These are phyloP conservation scores for Brachypterus glaber DNA, from an alignment of 2,888 invertebrate species.

Conservation along the genomic window DNA sequence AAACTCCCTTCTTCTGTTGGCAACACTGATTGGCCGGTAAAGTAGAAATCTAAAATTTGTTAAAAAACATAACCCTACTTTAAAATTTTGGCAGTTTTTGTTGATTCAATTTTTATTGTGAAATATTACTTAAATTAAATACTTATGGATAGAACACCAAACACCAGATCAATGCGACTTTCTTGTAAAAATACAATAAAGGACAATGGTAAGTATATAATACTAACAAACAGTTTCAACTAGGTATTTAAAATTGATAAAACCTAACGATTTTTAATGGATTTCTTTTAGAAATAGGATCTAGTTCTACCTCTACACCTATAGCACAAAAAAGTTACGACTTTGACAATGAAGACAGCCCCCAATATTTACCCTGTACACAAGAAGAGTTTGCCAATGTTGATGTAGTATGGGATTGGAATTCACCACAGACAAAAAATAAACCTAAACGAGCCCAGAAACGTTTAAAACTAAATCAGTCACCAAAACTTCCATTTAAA, in stretches of 20 bases:
- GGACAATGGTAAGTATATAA: not conserved
- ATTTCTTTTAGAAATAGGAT: too few species aligned
- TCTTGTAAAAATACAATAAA: not conserved
- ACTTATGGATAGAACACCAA: not conserved
- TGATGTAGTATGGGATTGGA: slow-evolving; percentile 46
- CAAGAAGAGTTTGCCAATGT: slow-evolving; percentile 37
- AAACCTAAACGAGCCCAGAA: slow-evolving; percentile 19
- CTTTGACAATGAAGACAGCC: slow-evolving; percentile 16
- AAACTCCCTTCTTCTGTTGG: too few species aligned
- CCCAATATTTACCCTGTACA: slow-evolving; percentile 31
- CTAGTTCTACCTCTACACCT: not conserved
- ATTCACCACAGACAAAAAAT: slow-evolving; percentile 34
- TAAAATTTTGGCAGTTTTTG: not conserved
- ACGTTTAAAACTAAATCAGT: slow-evolving; percentile 21
- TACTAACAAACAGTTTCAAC: too few species aligned
- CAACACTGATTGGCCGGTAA: not conserved
- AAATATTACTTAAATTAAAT: too few species aligned
- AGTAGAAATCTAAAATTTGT: not conserved
- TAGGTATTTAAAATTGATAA: too few species aligned
- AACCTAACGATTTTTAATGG: too few species aligned
- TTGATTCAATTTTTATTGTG: not conserved
- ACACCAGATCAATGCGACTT: not conserved
- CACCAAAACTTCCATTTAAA: slow-evolving; percentile 33
- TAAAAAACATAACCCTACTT: not conserved
- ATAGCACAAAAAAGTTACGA: not conserved